These are phyloP conservation scores for Pollenia amentaria DNA, from an alignment of 2,888 invertebrate genomes.

Conservation along the genomic window DNA sequence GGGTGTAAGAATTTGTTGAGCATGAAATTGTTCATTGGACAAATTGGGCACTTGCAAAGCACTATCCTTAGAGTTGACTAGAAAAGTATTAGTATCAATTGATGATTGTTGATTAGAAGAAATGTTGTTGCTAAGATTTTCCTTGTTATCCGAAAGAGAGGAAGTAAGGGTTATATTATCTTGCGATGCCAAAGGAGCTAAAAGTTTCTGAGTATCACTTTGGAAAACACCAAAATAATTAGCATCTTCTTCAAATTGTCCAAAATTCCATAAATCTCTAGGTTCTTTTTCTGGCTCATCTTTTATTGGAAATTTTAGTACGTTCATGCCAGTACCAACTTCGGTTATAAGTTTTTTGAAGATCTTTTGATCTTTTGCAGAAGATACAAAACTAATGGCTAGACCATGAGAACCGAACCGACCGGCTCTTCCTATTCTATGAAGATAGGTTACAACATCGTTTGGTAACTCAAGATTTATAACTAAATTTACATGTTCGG, in stretches of 20 bases:
- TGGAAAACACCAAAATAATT: slow-evolving; percentile 76
- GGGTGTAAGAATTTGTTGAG: slow-evolving; percentile 51
- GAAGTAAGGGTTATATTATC: slow-evolving; percentile 67
- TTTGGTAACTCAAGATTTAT: slow-evolving; percentile 95
- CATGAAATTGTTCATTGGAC: slow-evolving; percentile 31
- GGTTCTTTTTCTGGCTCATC: slow-evolving; percentile 76
- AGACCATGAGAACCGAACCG: slow-evolving; percentile 95
- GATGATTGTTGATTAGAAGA: slow-evolving; percentile 73
- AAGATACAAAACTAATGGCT: slow-evolving; percentile 90
- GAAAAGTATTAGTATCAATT: slow-evolving; percentile 78
- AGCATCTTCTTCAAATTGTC: slow-evolving; percentile 76
- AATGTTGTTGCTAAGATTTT: slow-evolving; percentile 72
- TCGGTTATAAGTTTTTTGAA: slow-evolving; percentile 87
- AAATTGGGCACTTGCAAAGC: slow-evolving; percentile 74
- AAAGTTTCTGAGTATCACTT: slow-evolving; percentile 57
- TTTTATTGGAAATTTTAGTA: slow-evolving; percentile 84
- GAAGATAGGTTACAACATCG: slow-evolving; percentile 93
- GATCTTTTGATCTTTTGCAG: slow-evolving; percentile 87
- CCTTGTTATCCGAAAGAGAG: slow-evolving; percentile 70
- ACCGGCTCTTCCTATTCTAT: slow-evolving; percentile 97
- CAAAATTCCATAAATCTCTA: slow-evolving; percentile 80
- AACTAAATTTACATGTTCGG: slow-evolving; percentile 95
- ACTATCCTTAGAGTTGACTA: slow-evolving; percentile 76
- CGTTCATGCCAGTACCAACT: slow-evolving; percentile 86
- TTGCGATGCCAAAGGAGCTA: slow-evolving; percentile 76